phyloP scores from a whole-genome alignment of 2,113 vertebrate genomes.

The Coturnix japonica region DNA sequence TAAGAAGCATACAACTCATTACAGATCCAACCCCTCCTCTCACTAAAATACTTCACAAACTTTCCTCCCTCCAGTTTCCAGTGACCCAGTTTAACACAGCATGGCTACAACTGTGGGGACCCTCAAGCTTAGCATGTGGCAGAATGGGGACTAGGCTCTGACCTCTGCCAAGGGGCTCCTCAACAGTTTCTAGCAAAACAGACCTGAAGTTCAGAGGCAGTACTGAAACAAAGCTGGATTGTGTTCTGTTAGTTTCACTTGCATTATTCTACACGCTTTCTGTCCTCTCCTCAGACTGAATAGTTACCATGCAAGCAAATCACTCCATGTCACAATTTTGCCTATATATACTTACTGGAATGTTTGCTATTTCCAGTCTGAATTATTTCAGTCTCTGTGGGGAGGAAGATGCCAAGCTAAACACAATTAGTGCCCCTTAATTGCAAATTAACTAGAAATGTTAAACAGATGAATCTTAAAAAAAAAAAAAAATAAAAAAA shows the following conservation, averaged over 20 bases:
- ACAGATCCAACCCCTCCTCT: not conserved
- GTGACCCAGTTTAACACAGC: not conserved
- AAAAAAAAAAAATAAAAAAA: not conserved
- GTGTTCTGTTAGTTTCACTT: not conserved
- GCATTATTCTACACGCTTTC: not conserved
- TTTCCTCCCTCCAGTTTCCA: not conserved
- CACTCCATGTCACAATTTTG: not conserved
- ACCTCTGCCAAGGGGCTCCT: not conserved
- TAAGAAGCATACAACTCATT: not conserved
- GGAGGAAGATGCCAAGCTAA: not conserved
- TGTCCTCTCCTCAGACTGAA: not conserved
- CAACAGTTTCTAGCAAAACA: not conserved
- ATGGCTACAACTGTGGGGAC: not conserved
- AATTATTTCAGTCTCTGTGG: not conserved
- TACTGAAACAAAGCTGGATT: not conserved
- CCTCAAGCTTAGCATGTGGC: not conserved
- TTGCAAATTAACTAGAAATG: not conserved
- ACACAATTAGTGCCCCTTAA: not conserved
- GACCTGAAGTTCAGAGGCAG: not conserved
- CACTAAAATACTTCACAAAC: not conserved
- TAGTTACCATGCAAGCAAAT: not conserved
- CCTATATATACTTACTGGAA: rapidly evolving
- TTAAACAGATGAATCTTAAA: not conserved
- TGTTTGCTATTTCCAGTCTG: not conserved
- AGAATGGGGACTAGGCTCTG: not conserved